Base-by-base conservation (phyloP, 2,113 vertebrate genomes). In the Apteryx owenii region DNA sequence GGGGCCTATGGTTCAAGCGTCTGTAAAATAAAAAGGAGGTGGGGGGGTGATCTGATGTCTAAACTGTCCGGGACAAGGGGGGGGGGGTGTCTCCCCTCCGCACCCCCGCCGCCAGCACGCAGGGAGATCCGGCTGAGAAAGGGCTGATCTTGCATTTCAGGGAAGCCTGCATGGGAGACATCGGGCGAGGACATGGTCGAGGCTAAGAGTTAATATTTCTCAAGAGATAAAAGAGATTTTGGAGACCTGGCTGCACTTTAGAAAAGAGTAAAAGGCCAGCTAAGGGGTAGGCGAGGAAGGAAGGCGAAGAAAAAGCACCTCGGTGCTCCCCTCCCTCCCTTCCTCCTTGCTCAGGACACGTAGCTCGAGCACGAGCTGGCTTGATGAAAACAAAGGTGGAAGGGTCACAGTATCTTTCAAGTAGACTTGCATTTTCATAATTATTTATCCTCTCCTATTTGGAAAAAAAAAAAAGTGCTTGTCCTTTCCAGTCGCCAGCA, bases 261-360 rank as follows among this genome's bases (percentile, higher is more conserved):
- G 71, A 69, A 75, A 83, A 98, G 98, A 98, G 98, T 98, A 98
- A 98, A 98, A 98, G 95, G 71, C 79, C 71, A 42, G 38, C 91
- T 91, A 96, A 88, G 48, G 90, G 70, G 29, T 36, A 83, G 83
- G 76, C 0, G 2, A 44, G 70, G 80, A 89, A 89, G 84, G 12
- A 70, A 79, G 84, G 85, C 13, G 3, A 93, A 97, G 98, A 86
- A 98, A 98, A 98, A 96, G 54, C 71, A 31, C 64, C 5, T 91
- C 53, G 29, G 28, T 51, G 93, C 40, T 78, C 61, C 87, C 88
- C 90, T 88, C 79, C 56, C 58, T 85, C 81, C 70, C 68, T 95
- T 93, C n/a, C 72, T 61, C 48, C 96, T 93, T 60, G 76, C 78
- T 70, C 93, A 95, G 90, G 95, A 93, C 91, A 94, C 62, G 82